Percentiles rank a stretch among this genome's conserved stretches.
Conservation (phyloP, 2,797 vertebrate genomes). For the Neosilurus mollespiculum region DNA sequence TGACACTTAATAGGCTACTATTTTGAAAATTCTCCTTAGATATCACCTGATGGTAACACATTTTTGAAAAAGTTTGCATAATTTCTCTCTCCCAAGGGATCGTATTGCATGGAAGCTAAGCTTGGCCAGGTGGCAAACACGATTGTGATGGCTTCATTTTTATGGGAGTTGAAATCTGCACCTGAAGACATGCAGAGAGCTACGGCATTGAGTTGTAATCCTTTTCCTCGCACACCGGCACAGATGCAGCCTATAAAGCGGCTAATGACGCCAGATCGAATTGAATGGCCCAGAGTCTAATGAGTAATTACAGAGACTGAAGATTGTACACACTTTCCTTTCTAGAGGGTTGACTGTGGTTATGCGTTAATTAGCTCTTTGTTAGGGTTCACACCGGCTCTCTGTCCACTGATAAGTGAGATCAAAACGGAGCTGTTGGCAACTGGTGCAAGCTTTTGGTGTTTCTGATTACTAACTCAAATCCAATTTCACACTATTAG, state of each 20-base stretch:
- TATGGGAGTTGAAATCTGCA: slow-evolving; percentile 56
- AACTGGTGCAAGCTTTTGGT: slow-evolving; percentile 1
- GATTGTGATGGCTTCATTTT: slow-evolving; percentile 61
- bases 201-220: slow-evolving; percentile 61
- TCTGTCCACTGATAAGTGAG: slow-evolving; percentile 29
- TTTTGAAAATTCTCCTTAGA: slow-evolving; percentile 19
- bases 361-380: slow-evolving; percentile 51
- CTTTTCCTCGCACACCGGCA: slow-evolving; percentile 40
- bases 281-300: slow-evolving; percentile 54
- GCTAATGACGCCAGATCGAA: slow-evolving; percentile 51
- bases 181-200: slow-evolving; percentile 58
- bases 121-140: slow-evolving; percentile 69
- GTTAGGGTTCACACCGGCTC: slow-evolving; percentile 22
- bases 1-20: background rate
- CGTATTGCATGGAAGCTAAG: slow-evolving; percentile 16
- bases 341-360: slow-evolving; percentile 37
- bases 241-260: slow-evolving; percentile 56
- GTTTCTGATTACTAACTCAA: slow-evolving; percentile 11
- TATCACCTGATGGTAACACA: slow-evolving; percentile 13
- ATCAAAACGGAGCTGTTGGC: slow-evolving; percentile 28
- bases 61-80: slow-evolving; percentile 19
- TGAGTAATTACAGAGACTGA: slow-evolving; percentile 47
- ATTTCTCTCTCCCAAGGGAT: slow-evolving; percentile 21
- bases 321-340: slow-evolving; percentile 44
- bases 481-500: slow-evolving; percentile 26